A percentile compares a stretch with the other conserved stretches of the same genome.
phyloP scores from a whole-genome alignment of 2,797 vertebrate genomes.

The Pangasius larnaudii region DNA sequence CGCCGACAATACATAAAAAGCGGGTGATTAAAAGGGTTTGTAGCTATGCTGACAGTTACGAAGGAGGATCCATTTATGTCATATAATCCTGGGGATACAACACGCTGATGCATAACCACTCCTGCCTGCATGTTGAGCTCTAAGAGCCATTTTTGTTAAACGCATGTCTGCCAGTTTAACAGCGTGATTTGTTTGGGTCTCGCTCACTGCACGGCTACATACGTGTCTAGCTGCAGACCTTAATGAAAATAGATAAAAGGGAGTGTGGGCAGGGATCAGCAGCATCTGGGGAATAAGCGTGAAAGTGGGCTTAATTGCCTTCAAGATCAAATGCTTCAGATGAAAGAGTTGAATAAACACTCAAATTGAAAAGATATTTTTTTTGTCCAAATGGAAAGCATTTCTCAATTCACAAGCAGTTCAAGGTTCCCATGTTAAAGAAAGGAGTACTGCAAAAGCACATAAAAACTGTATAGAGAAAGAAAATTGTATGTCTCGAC shows the following conservation, averaged over 20 bases:
- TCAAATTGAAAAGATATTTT: not conserved
- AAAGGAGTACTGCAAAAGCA: not conserved
- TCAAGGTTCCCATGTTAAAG: slow-evolving; percentile 2
- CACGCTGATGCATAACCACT: not conserved
- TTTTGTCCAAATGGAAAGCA: not conserved
- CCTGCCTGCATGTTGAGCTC: not conserved
- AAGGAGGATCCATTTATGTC: not conserved
- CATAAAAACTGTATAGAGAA: too few relatives aligned
- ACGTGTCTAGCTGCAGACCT: slow-evolving; percentile 38
- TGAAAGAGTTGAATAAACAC: slow-evolving; percentile 35
- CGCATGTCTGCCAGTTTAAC: not conserved
- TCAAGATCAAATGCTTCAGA: slow-evolving; percentile 50
- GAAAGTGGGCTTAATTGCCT: slow-evolving; percentile 64
- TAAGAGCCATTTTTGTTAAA: too few relatives aligned
- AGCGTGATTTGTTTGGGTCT: slow-evolving; percentile 31
- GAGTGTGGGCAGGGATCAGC: slow-evolving; percentile 40
- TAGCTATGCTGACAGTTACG: not conserved
- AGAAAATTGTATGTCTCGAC: not conserved
- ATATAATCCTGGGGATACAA: not conserved
- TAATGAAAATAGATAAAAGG: slow-evolving; percentile 55
- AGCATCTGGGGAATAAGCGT: slow-evolving; percentile 47
- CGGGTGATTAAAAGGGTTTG: not conserved
- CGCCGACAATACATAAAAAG: not conserved
- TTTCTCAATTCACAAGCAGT: not conserved
- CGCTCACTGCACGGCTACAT: slow-evolving; percentile 31